Evolutionary conservation across 92 coral and sea anemone species (phyloP).

Genomic region (Zoanthus solanderi): DNA sequence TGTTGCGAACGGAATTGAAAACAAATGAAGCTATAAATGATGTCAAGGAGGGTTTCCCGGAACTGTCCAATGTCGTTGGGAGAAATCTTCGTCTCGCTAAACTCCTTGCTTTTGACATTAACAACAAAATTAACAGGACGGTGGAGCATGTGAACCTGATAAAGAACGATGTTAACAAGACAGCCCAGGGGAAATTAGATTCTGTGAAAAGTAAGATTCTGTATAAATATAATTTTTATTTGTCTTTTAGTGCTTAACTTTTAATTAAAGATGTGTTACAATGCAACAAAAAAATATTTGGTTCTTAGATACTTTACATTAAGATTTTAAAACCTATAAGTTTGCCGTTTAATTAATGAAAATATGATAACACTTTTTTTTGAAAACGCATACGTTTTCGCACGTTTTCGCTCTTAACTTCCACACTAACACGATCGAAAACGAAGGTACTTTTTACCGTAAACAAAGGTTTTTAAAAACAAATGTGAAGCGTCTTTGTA

Average conservation of each 20-base stretch:
- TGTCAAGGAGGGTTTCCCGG: slow-evolving; percentile 15
- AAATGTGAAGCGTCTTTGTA: too few species aligned
- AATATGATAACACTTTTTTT: background rate
- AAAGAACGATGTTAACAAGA: slow-evolving; percentile 66
- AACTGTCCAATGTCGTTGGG: background rate
- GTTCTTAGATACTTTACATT: too few species aligned
- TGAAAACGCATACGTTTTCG: too few species aligned
- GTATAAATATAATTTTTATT: too few species aligned
- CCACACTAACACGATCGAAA: too few species aligned
- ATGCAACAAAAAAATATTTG: too few species aligned
- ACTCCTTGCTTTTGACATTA: slow-evolving; percentile 50
- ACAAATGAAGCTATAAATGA: slow-evolving; percentile 30
- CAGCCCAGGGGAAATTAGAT: slow-evolving; percentile 63
- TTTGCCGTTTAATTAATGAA: background rate
- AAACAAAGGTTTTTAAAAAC: background rate
- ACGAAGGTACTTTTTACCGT: background rate
- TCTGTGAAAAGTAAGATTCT: slow-evolving; percentile 71
- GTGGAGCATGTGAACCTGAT: slow-evolving; percentile 61
- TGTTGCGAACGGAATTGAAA: slow-evolving; percentile 33
- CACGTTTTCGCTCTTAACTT: background rate
- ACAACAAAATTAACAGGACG: slow-evolving; percentile 67
- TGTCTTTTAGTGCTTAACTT: too few species aligned
- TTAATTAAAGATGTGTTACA: too few species aligned
- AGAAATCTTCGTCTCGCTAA: slow-evolving; percentile 33
- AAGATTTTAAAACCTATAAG: too few species aligned